These are phyloP conservation scores for Heliconius congener DNA, from an alignment of 1,140 invertebrate species.

Conservation along the genomic window DNA sequence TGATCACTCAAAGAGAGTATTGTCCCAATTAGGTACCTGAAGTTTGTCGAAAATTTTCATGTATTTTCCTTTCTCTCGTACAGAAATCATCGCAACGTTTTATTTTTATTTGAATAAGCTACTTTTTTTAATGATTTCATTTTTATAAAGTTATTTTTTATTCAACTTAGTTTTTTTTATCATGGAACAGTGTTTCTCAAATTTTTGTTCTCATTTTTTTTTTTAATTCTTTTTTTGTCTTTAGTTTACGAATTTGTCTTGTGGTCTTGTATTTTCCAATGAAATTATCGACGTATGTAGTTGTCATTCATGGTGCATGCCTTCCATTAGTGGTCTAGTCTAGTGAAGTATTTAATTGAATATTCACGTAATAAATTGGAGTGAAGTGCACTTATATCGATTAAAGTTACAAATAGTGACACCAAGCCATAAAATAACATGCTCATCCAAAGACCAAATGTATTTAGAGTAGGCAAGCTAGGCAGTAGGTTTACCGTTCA, in stretches of 20 bases:
- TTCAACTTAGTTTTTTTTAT: conserved; percentile 49
- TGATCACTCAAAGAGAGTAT: conserved; percentile 13
- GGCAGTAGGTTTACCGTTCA: conserved; percentile 65
- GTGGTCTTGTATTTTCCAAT: conserved; percentile 16
- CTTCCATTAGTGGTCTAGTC: conserved; percentile 73
- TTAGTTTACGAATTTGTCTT: conserved; percentile 57
- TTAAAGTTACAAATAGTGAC: conserved; percentile 70
- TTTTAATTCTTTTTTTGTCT: conserved; percentile 47
- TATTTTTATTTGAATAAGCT: conserved; percentile 44
- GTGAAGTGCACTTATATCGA: conserved; percentile 77
- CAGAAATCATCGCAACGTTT: conserved; percentile 45
- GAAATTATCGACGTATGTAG: background rate
- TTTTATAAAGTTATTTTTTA: conserved; percentile 44
- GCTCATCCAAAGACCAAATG: conserved; percentile 80
- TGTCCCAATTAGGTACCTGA: conserved; percentile 78
- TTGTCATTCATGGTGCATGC: conserved; percentile 46
- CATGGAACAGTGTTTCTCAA: conserved; percentile 79
- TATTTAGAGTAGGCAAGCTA: conserved; percentile 75
- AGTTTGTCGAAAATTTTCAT: conserved; percentile 61
- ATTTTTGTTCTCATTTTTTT: conserved; percentile 57
- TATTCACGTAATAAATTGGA: conserved; percentile 70
- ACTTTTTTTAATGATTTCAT: conserved; percentile 47
- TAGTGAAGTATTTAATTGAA: conserved; percentile 70
- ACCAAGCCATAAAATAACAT: conserved; percentile 74
- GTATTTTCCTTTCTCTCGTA: conserved; percentile 40